Evolutionary conservation across 2,113 vertebrate species (phyloP).

Genomic region (Oryzias celebensis): DNA sequence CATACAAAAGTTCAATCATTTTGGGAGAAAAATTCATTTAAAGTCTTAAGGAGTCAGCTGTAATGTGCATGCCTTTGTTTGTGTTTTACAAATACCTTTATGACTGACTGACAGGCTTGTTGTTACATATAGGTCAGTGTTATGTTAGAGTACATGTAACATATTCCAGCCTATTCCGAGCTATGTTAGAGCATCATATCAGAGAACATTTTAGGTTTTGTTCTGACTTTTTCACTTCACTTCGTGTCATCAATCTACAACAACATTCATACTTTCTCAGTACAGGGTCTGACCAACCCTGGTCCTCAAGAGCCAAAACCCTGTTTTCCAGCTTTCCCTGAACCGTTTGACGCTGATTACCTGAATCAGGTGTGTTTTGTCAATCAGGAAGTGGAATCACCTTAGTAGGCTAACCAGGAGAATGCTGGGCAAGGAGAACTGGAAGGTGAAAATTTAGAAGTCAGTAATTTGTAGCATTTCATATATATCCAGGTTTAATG

Average conservation of each 20-base stretch:
- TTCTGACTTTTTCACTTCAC: neutral
- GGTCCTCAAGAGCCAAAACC: too few species aligned
- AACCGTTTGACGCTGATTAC: too few species aligned
- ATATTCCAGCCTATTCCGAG: conserved; percentile 27
- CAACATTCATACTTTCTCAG: neutral
- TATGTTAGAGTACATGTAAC: conserved; percentile 42
- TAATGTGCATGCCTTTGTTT: conserved; percentile 25
- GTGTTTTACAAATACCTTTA: conserved; percentile 24
- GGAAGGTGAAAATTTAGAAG: too few species aligned
- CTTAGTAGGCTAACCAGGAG: too few species aligned
- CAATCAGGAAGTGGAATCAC: too few species aligned
- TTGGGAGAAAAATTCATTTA: conserved; percentile 49
- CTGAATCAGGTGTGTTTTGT: too few species aligned
- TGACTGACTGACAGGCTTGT: conserved; percentile 16
- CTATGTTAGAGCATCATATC: conserved; percentile 23
- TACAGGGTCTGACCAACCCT: too few species aligned
- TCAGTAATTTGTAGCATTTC: too few species aligned
- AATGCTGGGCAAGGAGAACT: too few species aligned
- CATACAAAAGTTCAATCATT: conserved; percentile 62
- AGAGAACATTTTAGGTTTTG: neutral
- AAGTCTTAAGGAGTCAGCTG: conserved; percentile 41
- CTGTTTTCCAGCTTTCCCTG: too few species aligned
- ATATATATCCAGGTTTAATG: too few species aligned
- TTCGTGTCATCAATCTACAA: neutral
- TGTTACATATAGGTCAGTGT: conserved; percentile 49